These are phyloP conservation scores for Raja brachyura DNA, from an alignment of 2,113 vertebrate genomes.

Conservation along the genomic window DNA sequence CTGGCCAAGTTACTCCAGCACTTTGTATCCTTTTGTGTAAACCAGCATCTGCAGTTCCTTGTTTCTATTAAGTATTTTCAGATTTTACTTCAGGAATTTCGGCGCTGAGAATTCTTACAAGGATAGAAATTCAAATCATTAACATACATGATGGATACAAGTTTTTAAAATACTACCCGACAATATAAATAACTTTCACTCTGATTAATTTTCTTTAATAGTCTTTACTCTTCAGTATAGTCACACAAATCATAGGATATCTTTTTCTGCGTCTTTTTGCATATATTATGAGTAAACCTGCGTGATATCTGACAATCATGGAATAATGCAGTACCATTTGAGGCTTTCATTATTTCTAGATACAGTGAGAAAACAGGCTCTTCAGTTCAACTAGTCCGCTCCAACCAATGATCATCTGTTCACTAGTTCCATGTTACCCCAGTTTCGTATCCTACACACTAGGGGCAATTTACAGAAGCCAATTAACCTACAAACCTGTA, in stretches of 20 bases:
- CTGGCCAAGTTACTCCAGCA: no score
- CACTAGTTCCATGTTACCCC: no score
- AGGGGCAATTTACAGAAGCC: no score
- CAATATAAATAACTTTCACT: neutral
- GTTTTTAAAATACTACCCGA: neutral
- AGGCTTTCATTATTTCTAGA: neutral
- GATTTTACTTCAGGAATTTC: neutral
- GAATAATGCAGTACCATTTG: neutral
- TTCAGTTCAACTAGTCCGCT: no score
- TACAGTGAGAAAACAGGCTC: no score
- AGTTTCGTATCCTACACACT: no score
- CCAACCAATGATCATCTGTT: no score
- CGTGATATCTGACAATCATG: neutral
- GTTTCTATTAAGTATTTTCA: neutral
- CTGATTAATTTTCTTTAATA: neutral
- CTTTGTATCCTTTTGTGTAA: no score
- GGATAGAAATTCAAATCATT: no score
- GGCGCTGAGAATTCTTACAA: neutral
- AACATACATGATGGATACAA: neutral
- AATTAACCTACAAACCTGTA: no score
- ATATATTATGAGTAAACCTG: neutral
- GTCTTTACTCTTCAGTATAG: neutral
- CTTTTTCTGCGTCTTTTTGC: neutral
- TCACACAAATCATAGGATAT: neutral
- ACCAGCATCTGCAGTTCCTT: no score